Evolutionary conservation across 2,888 invertebrate species (phyloP), one percentile per base, ranked within the genome.

Genomic region (Disparrhopalites patrizii): DNA sequence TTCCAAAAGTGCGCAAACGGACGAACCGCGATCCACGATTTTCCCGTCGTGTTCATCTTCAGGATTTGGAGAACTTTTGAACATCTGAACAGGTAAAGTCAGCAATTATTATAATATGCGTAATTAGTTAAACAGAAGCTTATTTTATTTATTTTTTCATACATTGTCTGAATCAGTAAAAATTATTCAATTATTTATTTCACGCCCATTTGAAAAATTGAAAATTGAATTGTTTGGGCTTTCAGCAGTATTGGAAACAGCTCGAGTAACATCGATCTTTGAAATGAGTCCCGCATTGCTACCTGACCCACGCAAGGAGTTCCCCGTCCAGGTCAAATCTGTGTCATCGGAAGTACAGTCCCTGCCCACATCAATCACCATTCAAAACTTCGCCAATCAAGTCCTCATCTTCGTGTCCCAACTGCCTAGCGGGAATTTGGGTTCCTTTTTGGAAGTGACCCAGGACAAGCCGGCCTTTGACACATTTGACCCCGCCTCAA

Each of bases 381-480:
- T 64, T 27, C 43, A 56, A 31, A 50, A 56, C 5, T 73, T 71
- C 31, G 62, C 69, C 28, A 73, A 73, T 51, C 60, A 67, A 23
- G 36, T 69, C 10, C 70, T 72, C 28, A 61, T 73, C 18, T 28
- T 72, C 1, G 47, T 72, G 2, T 50, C 68, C 3, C 71, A 73
- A 55, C 30, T 47, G 7, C 65, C 57, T 15, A 65, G 58, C 20
- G 43, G 63, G 4, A 47, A 65, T 20, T 43, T 70, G 25, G 72
- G 71, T 47, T 69, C 70, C 28, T 57, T 72, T 23, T 63, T 72
- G 31, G 62, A 70, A 58, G 69, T 70, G 5, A 63, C 61, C n/a
- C 61, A 67, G 15, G 62, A 70, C 20, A 63, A 68, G 40, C 40
- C 66, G 2, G 55, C 52, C 28, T 68, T 65, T 38, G 62, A 68